Evolutionary conservation across 92 coral and sea anemone species (phyloP).

Genomic region (Porites cylindrica): DNA sequence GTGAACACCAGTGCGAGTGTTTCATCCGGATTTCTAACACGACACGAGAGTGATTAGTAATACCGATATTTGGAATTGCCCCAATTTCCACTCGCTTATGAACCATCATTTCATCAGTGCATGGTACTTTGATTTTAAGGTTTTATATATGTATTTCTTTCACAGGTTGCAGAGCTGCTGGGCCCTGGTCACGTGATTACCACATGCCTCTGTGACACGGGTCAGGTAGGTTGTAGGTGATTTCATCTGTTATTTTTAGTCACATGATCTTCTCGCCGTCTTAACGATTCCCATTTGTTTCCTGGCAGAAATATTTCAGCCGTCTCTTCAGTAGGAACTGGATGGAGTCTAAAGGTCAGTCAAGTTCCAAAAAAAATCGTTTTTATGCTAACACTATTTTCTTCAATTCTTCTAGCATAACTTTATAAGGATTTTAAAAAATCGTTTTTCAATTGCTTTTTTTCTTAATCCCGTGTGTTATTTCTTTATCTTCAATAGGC

Average conservation of each 20-base stretch:
- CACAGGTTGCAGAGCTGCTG: constrained; percentile 89
- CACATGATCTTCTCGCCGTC: too few relatives aligned
- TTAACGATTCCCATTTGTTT: background rate
- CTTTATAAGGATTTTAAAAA: background rate
- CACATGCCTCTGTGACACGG: constrained; percentile 98
- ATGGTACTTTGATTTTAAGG: background rate
- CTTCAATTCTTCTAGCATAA: background rate
- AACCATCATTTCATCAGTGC: too few relatives aligned
- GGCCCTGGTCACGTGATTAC: constrained; percentile 96
- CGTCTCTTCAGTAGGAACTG: constrained; percentile 87
- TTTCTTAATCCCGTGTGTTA: background rate
- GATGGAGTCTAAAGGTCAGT: constrained; percentile 89
- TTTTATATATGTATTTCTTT: background rate
- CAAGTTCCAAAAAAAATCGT: background rate
- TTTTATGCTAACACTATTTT: background rate
- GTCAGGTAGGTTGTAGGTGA: constrained; percentile 71
- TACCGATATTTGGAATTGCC: too few relatives aligned
- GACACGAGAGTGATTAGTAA: too few relatives aligned
- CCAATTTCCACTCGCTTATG: too few relatives aligned
- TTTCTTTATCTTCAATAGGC: constrained; percentile 55
- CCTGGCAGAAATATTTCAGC: constrained; percentile 85
- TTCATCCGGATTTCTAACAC: too few relatives aligned
- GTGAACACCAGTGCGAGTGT: too few relatives aligned
- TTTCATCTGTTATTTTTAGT: constrained; percentile 14
- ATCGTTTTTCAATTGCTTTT: background rate